Conservation (phyloP, 2,113 vertebrate genomes). For the Scartelaos histophorus region DNA sequence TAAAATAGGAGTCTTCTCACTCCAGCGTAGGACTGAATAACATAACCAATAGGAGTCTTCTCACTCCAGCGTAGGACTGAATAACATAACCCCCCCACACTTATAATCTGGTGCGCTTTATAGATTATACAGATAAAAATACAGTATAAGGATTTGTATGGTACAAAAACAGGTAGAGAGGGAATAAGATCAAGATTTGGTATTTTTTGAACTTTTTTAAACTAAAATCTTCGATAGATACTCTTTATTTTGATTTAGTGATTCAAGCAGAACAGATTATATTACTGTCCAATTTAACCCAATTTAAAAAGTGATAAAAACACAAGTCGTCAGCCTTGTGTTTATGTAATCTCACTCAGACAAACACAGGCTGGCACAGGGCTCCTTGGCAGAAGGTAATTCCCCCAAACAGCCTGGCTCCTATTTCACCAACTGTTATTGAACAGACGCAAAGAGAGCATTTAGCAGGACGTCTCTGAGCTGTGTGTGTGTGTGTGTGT, state of each 20-base stretch:
- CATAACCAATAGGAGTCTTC: too few species aligned
- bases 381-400: neutral
- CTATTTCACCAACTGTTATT: slow-evolving; percentile 7
- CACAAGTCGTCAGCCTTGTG: neutral
- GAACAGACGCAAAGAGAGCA: slow-evolving; percentile 6
- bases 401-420: slow-evolving; percentile 5
- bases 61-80: too few species aligned
- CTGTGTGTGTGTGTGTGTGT: neutral
- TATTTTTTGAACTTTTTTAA: neutral
- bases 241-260: neutral
- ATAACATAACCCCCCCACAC: too few species aligned
- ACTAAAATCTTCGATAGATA: neutral
- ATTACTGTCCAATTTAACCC: neutral
- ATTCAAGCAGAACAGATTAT: neutral
- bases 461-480: slow-evolving; percentile 5
- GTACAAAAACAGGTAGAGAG: too few species aligned
- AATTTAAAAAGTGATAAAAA: neutral
- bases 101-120: too few species aligned
- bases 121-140: too few species aligned
- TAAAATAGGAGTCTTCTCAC: too few species aligned
- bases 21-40: too few species aligned
- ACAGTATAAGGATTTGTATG: too few species aligned
- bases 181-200: too few species aligned
- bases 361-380: slow-evolving; percentile 2
- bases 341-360: slow-evolving; percentile 7